Evolutionary conservation across 2,888 invertebrate species (phyloP).

Genomic region (Luperina nickerlii): DNA sequence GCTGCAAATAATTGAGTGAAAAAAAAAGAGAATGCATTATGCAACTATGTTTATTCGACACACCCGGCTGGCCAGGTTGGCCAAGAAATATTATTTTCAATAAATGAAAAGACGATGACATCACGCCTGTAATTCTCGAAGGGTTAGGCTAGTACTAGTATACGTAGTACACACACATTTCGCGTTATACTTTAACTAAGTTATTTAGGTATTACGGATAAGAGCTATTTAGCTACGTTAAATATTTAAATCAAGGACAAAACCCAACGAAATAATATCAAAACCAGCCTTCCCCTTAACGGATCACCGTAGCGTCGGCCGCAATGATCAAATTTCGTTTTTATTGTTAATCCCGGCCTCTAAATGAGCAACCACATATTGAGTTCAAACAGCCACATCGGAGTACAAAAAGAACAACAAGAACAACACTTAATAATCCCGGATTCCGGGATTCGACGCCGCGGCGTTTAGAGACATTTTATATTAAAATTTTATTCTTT

Average conservation of each 20-base stretch:
- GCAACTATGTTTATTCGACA: too few species aligned
- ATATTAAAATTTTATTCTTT: constrained; percentile 70
- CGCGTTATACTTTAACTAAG: too few species aligned
- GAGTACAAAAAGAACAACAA: constrained; percentile 72
- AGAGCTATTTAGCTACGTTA: too few species aligned
- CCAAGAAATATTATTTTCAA: too few species aligned
- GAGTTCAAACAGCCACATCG: constrained; percentile 82
- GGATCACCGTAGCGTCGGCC: constrained; percentile 72
- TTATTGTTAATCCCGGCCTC: constrained; percentile 88
- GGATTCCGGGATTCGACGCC: constrained; percentile 80
- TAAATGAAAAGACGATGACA: too few species aligned
- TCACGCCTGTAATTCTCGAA: too few species aligned
- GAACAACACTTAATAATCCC: constrained; percentile 74
- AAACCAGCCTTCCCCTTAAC: constrained; percentile 78
- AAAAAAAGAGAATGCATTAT: neutral
- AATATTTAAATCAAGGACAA: neutral
- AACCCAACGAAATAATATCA: neutral
- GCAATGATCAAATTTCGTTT: constrained; percentile 90
- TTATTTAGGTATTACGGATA: too few species aligned
- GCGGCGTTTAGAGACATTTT: constrained; percentile 70
- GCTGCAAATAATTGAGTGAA: neutral
- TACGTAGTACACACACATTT: too few species aligned
- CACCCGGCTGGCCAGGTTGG: too few species aligned
- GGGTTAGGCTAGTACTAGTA: too few species aligned
- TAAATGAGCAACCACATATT: constrained; percentile 86